Percentiles rank a stretch among this genome's conserved stretches.
These are phyloP conservation scores for Ellobius talpinus DNA, from an alignment of 2,113 vertebrate genomes.

Conservation along the genomic window DNA sequence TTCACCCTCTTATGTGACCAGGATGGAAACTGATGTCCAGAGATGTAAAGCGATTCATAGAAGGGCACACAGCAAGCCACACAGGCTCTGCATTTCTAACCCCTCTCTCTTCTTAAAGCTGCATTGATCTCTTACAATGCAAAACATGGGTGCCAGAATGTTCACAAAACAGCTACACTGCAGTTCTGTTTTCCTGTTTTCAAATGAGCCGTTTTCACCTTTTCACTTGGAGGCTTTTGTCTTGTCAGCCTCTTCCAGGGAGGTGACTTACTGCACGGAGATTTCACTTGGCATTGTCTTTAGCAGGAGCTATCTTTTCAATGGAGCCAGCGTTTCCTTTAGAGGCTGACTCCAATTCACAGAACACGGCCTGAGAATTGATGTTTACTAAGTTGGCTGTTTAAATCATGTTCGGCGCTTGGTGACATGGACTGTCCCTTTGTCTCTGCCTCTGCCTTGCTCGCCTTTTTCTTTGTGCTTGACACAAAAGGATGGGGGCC, in stretches of 20 bases:
- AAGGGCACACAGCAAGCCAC: not conserved
- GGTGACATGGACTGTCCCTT: slow-evolving; percentile 64
- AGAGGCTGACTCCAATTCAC: slow-evolving; percentile 68
- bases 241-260: slow-evolving; percentile 68
- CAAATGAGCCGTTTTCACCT: slow-evolving; percentile 63
- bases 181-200: not conserved
- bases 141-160: not conserved
- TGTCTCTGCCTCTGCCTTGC: slow-evolving; percentile 63
- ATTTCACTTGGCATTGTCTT: slow-evolving; percentile 73
- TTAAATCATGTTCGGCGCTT: slow-evolving; percentile 71
- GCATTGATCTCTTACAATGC: not conserved
- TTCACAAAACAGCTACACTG: not conserved
- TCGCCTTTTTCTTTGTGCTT: slow-evolving; percentile 72
- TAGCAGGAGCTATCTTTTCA: slow-evolving; percentile 74
- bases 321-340: slow-evolving; percentile 68
- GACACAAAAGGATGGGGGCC: slow-evolving; percentile 71
- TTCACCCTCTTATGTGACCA: not conserved
- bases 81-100: slow-evolving; percentile 1
- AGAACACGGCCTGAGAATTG: slow-evolving; percentile 60
- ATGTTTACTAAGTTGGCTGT: slow-evolving; percentile 75
- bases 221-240: slow-evolving; percentile 74
- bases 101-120: not conserved
- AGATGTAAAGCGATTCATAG: not conserved
- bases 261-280: slow-evolving; percentile 74
- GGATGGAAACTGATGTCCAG: not conserved